Conservation (phyloP, 2,113 vertebrate species). For the Cepphus grylle region DNA sequence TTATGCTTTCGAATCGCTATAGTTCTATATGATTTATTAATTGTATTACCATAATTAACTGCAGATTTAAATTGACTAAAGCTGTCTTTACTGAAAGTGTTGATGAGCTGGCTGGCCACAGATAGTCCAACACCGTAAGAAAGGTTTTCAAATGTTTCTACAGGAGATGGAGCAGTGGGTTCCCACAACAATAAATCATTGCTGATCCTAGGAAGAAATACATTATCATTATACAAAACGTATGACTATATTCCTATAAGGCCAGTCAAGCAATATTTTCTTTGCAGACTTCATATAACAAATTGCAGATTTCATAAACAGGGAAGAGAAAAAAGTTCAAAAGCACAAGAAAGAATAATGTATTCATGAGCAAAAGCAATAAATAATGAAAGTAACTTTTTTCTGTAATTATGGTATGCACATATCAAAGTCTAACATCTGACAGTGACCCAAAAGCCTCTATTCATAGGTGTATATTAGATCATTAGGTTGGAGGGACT, state of each 20-base stretch:
- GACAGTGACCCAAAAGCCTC: neutral
- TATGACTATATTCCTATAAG: neutral
- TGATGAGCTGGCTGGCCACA: constrained; percentile 95
- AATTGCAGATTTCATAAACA: neutral
- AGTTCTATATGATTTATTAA: constrained; percentile 17
- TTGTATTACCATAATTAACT: constrained; percentile 84
- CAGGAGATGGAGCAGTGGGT: constrained; percentile 95
- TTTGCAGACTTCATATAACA: neutral
- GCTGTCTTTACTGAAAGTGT: constrained; percentile 92
- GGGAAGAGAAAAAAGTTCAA: neutral
- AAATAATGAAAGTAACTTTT: neutral
- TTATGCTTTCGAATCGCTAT: neutral
- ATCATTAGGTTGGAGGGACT: neutral
- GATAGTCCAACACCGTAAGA: constrained; percentile 94
- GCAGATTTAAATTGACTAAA: constrained; percentile 89
- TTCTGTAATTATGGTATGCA: neutral
- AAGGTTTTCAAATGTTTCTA: constrained; percentile 94
- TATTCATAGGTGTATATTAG: neutral
- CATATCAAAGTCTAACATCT: neutral
- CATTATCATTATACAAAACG: neutral
- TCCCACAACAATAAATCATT: constrained; percentile 97
- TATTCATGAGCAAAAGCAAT: neutral
- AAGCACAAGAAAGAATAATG: neutral
- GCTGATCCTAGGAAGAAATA: constrained; percentile 84
- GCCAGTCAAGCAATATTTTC: neutral